A percentile compares a stretch with the other conserved stretches of the same genome.
These are phyloP conservation scores for Ameiurus melas DNA, from an alignment of 2,113 vertebrate species.

Conservation along the genomic window DNA sequence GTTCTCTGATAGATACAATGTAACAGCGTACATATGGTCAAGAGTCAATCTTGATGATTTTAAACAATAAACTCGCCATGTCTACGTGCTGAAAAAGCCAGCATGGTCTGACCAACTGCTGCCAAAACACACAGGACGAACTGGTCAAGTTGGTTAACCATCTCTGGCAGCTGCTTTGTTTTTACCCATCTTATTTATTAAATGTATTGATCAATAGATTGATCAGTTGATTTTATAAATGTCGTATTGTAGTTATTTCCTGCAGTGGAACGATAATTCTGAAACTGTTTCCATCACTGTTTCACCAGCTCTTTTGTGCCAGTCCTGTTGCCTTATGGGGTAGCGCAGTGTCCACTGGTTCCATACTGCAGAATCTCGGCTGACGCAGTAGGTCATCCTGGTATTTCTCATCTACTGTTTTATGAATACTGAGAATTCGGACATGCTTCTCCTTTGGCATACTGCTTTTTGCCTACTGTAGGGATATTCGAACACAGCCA, in stretches of 20 bases:
- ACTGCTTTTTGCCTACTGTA: no score
- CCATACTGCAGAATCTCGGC: no score
- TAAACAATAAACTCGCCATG: background rate
- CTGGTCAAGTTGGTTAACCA: background rate
- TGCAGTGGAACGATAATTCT: background rate
- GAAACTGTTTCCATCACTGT: background rate
- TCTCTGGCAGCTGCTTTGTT: background rate
- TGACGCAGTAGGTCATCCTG: no score
- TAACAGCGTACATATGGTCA: slow-evolving; percentile 1
- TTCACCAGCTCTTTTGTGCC: background rate
- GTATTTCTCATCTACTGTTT: no score
- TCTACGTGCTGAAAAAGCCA: background rate
- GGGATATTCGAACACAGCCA: no score
- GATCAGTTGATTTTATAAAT: background rate
- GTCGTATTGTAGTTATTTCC: background rate
- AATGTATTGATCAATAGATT: background rate
- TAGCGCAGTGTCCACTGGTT: no score
- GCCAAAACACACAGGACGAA: background rate
- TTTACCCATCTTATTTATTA: background rate
- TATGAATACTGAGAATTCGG: no score
- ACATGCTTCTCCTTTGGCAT: no score
- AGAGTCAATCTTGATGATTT: background rate
- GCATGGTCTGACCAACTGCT: background rate
- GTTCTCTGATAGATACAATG: background rate
- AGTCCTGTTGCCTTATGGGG: no score